Evolutionary conservation across 2,113 vertebrate species (phyloP), one percentile per base, ranked within the genome.

Genomic region (Chaetodon auriga): DNA sequence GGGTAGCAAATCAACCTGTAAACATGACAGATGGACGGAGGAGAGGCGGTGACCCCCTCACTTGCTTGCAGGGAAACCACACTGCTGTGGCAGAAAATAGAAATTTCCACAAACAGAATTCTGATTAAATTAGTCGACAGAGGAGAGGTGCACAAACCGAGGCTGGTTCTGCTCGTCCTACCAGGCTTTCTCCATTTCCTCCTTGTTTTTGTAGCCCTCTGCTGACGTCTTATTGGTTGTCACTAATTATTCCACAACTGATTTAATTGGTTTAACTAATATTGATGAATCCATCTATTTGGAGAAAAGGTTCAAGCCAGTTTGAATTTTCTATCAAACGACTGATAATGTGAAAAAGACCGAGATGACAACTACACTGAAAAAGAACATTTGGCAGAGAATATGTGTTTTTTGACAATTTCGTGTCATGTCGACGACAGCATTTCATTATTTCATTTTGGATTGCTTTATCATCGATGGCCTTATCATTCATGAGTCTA

Each of bases 21-120:
- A 84, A 83, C 35, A 84, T 82, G 89, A 89, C 70, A 51, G 85
- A 90, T 90, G 81, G 83, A 80, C 62, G 69, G 65, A 69, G 66
- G 63, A 57, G 72, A 55, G 61, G 66, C 75, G 21, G 30, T 66
- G 78, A 76, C 64, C 81, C 57, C 54, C 55, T 30, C n/a, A n/a
- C 65, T 76, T 80, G 70, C 77, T 85, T 71, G 41, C 54, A 69
- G 46, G 53, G 62, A 73, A 84, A 68, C 23, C 78, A 49, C 74
- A 60, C 21, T 36, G 68, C 49, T 75, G 46, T 71, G 38, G 68
- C 82, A 46, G 76, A 70, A 75, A 80, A 81, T 58, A 65, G 57
- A 70, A n/a, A 74, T 77, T 55, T 60, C 77, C 66, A 81, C 61
- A 16, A 63, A 72, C 81, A 84, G 45, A 53, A 21, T 81, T 87